Evolutionary conservation across 2,113 vertebrate species (phyloP).

Genomic region (Neofelis nebulosa): DNA sequence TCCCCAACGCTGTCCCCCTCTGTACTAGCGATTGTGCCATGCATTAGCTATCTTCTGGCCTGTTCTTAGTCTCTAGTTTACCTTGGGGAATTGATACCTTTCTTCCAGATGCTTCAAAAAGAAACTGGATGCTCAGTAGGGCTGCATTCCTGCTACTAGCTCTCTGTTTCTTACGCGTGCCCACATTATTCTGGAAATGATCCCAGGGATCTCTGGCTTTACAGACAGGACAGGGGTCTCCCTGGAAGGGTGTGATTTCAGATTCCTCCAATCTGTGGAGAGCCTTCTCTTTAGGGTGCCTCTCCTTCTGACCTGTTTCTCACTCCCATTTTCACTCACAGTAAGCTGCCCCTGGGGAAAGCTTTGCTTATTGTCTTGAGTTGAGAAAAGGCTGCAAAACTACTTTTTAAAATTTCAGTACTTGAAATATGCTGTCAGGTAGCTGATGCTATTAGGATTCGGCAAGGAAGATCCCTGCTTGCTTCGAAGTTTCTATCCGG

Average conservation of each 20-base stretch:
- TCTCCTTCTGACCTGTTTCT: background rate
- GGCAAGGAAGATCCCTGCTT: background rate
- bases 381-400: background rate
- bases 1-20: background rate
- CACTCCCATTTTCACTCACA: background rate
- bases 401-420: too few relatives aligned
- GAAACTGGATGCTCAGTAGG: background rate
- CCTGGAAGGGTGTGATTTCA: too few relatives aligned
- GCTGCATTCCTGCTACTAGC: background rate
- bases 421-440: background rate
- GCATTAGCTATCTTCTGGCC: accelerated
- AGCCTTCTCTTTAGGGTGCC: background rate
- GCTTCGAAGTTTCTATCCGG: background rate
- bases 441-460: too few relatives aligned
- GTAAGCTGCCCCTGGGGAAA: background rate
- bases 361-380: background rate
- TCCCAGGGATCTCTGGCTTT: background rate
- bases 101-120: background rate
- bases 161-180: background rate
- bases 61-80: background rate
- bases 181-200: background rate
- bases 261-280: background rate
- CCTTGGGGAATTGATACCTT: background rate
- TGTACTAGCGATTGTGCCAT: accelerated
- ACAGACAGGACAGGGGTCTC: background rate